Evolutionary conservation across 2,113 vertebrate species (phyloP), one percentile per base, ranked within the genome.

Genomic region (Scomber colias): DNA sequence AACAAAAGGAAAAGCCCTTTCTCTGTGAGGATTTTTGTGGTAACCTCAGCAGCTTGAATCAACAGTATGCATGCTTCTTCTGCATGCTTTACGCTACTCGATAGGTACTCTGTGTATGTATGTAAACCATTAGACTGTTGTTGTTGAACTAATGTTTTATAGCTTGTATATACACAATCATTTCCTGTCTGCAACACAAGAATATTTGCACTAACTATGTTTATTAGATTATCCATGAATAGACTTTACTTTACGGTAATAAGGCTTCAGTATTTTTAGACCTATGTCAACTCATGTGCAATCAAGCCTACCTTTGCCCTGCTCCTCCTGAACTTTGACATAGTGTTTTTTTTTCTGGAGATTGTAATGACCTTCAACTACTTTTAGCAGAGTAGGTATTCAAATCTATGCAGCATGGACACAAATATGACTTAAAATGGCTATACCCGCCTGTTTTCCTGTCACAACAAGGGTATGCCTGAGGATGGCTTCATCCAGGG

Each of bases 331-430:
- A 78, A 65, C 71, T 87, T 64, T 61, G 11, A 10, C 11, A 40
- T 45, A 9, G 21, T n/a, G 11, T 72, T 69, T 70, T 65, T 15
- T 51, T 76, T 62, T 63, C 70, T 75, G 48, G 74, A 85, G 88
- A 90, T 88, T 81, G 35, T 7, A 19, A 55, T 78, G 82, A 92
- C 92, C 92, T 94, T 91, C 84, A 87, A 53, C 77, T 83, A 65
- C 48, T 75, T 83, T 80, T 69, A 60, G 54, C 69, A 69, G 12
- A 53, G 61, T 63, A 45, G 27, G 31, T 86, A 85, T 91, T 90
- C 77, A 91, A 87, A 89, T 91, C 75, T 14, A 62, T 77, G 62
- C 65, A 64, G 65, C 57, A 53, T 61, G 75, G 71, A 82, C 79
- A 60, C 62, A 73, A 83, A 82, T 62, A 60, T 71, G 77, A 64